These are phyloP conservation scores for Columba guinea DNA, from an alignment of 2,797 vertebrate species.

Conservation along the genomic window DNA sequence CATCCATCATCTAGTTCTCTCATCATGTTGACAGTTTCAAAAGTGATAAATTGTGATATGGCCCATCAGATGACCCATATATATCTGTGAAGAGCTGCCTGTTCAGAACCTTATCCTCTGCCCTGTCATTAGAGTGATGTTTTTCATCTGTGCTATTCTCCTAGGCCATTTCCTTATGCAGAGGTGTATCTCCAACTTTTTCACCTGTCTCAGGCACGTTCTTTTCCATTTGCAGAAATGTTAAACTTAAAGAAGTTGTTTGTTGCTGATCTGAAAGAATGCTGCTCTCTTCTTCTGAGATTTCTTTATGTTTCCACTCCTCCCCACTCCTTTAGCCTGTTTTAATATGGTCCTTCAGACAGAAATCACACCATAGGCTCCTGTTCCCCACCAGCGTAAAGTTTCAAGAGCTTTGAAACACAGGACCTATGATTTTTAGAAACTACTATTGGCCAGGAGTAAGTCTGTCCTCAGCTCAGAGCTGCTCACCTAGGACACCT, in stretches of 20 bases:
- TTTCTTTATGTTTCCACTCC: not conserved
- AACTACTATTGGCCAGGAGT: not conserved
- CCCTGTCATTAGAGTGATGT: fast-evolving
- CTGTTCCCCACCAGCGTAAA: not conserved
- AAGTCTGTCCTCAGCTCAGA: not conserved
- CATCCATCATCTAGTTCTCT: not conserved
- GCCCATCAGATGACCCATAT: not conserved
- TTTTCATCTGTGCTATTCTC: not conserved
- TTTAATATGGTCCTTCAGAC: fast-evolving
- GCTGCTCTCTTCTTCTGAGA: not conserved
- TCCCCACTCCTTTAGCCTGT: not conserved
- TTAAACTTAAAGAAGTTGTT: not conserved
- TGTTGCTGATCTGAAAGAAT: not conserved
- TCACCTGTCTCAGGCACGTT: not conserved
- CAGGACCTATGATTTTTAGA: not conserved
- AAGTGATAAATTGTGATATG: not conserved
- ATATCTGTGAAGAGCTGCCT: not conserved
- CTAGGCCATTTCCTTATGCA: not conserved
- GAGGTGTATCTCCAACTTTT: fast-evolving
- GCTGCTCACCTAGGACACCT: not conserved
- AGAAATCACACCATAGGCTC: not conserved
- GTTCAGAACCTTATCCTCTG: not conserved
- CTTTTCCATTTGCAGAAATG: not conserved
- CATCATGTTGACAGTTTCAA: not conserved
- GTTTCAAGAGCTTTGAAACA: not conserved